Conservation (phyloP, 2,113 vertebrate genomes). For the Prionailurus viverrinus region DNA sequence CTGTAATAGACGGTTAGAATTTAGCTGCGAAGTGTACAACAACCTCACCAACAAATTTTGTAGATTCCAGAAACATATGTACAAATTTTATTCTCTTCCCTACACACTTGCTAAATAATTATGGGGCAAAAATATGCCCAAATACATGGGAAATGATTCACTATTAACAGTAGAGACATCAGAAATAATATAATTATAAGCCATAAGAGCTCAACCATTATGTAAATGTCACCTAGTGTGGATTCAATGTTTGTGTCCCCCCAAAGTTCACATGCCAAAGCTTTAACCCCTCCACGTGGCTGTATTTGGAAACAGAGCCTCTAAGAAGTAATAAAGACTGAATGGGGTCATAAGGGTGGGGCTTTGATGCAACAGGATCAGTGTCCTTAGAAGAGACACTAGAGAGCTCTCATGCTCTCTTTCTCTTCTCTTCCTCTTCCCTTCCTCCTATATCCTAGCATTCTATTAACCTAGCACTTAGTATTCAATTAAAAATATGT, state of each 20-base stretch:
- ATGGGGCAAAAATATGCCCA: not conserved
- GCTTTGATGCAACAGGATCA: not conserved
- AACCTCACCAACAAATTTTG: not conserved
- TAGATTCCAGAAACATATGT: not conserved
- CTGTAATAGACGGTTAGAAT: not conserved
- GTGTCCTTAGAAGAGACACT: not conserved
- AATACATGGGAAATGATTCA: not conserved
- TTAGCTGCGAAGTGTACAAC: conserved; percentile 21
- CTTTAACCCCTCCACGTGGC: not conserved
- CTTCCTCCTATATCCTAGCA: too few species aligned
- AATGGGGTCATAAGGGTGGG: not conserved
- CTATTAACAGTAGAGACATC: not conserved
- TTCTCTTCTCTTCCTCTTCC: not conserved
- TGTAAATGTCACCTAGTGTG: conserved; percentile 33
- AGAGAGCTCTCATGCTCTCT: not conserved
- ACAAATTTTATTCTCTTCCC: conserved; percentile 27
- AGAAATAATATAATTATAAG: conserved; percentile 34
- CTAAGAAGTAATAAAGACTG: not conserved
- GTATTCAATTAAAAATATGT: not conserved
- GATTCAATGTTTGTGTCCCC: not conserved
- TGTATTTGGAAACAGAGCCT: not conserved
- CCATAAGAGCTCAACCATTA: conserved; percentile 6
- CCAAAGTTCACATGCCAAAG: not conserved
- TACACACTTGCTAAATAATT: not conserved
- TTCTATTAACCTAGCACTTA: not conserved